Evolutionary conservation across 1,140 invertebrate species (phyloP), one percentile per base, ranked within the genome.

Genomic region (Polypedilum pembai): DNA sequence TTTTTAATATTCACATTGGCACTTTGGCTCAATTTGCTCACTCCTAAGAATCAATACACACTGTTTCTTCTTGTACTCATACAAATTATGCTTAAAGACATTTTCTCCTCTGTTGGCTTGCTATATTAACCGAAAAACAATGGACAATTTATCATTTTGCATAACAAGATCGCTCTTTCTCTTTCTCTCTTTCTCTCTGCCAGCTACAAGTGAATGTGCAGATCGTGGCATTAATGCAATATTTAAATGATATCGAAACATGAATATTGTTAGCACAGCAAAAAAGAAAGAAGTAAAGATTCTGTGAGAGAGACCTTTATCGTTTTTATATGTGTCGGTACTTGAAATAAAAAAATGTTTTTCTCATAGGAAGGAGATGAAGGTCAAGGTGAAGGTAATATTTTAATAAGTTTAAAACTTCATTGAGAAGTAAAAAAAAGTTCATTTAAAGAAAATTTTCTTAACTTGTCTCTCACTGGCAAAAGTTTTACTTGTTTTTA

Each of bases 91-190:
- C 65, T 21, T 20, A 69, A 69, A 69, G 65, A 69, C 17, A 69
- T 69, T 69, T 18, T n/a, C 17, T 69, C 3, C 45, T 56, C n/a
- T 56, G 45, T 33, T 33, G 24, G 24, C 5, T 33, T 33, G 24
- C 24, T 3, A 33, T 33, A 33, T 33, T 33, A 12, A 45, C 4
- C 12, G 12, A 20, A 69, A 69, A 69, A 69, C 65, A 69, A 69
- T 69, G 65, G 20, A 69, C 17, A 69, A 69, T 69, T 69, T 69
- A 69, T 69, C 65, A 69, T 69, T 69, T 69, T 69, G 65, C 65
- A 69, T 69, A 69, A 69, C 65, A 21, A 69, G 65, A 69, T 69
- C 10, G 65, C 18, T 18, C 15, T 17, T 45, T 45, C 15, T 45
- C 15, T 45, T 45, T 45, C 15, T 45, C 1, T 45, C 41, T 45